Evolutionary conservation across 2,888 invertebrate genomes (phyloP).

Genomic region (Dascillus cervinus): DNA sequence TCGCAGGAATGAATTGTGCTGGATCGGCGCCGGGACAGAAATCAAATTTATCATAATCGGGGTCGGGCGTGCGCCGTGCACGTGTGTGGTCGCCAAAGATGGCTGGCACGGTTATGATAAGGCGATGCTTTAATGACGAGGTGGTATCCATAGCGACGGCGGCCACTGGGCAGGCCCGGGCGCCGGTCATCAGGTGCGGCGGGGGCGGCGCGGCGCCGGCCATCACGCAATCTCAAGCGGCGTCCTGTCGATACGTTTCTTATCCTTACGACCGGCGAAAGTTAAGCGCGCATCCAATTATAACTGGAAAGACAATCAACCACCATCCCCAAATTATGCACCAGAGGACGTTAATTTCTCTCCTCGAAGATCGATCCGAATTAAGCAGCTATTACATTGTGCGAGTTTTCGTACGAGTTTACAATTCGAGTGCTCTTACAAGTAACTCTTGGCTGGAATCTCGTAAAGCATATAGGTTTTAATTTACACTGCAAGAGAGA

Average conservation of each 20-base stretch:
- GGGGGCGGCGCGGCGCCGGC: constrained; percentile 33
- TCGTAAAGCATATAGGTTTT: too few relatives aligned
- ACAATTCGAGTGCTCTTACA: too few relatives aligned
- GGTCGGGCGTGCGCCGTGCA: constrained; percentile 23
- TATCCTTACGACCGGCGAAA: constrained; percentile 17
- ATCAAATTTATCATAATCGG: constrained; percentile 30
- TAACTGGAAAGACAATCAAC: constrained; percentile 50
- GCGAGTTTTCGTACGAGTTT: too few relatives aligned
- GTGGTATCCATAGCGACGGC: constrained; percentile 46
- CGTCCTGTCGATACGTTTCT: constrained; percentile 31
- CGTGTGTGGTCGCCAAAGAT: constrained; percentile 41
- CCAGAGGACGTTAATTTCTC: constrained; percentile 48
- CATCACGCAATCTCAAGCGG: constrained; percentile 44
- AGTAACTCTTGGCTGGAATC: too few relatives aligned
- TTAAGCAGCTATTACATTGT: constrained; percentile 27
- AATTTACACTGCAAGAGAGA: too few relatives aligned
- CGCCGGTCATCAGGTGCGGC: constrained; percentile 28
- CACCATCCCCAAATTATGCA: constrained; percentile 49
- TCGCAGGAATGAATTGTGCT: constrained; percentile 27
- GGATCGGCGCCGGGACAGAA: constrained; percentile 18
- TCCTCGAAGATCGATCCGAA: constrained; percentile 36
- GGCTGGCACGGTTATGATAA: constrained; percentile 49
- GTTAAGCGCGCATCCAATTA: constrained; percentile 45
- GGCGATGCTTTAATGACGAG: constrained; percentile 50
- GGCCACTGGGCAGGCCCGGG: constrained; percentile 44